A percentile compares a stretch with the other conserved stretches of the same genome.
These are phyloP conservation scores for Gisinianus flammeolus DNA, from an alignment of 2,888 invertebrate species.

Conservation along the genomic window DNA sequence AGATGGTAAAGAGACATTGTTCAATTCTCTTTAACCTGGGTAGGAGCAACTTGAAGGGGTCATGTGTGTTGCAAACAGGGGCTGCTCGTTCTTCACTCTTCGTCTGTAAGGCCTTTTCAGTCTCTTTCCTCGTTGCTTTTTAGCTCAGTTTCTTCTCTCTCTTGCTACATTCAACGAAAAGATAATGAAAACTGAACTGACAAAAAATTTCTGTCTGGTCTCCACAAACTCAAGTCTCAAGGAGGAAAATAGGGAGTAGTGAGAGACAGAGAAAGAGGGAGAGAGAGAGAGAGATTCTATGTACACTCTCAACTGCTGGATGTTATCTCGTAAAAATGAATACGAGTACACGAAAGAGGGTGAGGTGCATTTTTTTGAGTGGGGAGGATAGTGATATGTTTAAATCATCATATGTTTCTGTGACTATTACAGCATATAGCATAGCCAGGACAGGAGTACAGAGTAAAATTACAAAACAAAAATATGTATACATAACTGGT, in stretches of 20 bases:
- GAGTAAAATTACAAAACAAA: background rate
- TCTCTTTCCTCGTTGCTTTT: conserved; percentile 6
- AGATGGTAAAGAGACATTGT: conserved; percentile 49
- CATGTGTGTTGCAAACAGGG: conserved; percentile 13
- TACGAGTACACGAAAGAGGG: background rate
- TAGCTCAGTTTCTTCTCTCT: conserved; percentile 10
- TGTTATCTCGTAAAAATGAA: conserved; percentile 1
- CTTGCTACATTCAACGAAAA: background rate
- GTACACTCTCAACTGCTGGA: background rate
- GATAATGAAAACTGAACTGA: conserved; percentile 2
- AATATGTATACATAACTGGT: background rate
- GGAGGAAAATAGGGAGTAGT: background rate
- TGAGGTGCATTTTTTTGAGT: background rate
- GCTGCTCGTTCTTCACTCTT: conserved; percentile 6
- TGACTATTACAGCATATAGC: background rate
- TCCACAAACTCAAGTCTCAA: conserved; percentile 8
- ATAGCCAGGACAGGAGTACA: background rate
- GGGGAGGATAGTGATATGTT: background rate
- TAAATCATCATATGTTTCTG: background rate
- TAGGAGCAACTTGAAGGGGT: conserved; percentile 44
- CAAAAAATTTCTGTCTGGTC: conserved; percentile 12
- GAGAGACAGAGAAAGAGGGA: background rate
- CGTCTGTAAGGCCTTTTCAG: conserved; percentile 12
- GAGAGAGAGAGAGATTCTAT: background rate
- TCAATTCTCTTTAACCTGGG: conserved; percentile 41